Base-by-base conservation (phyloP, 2,797 vertebrate species). In the Oryzias dopingdopingensis region DNA sequence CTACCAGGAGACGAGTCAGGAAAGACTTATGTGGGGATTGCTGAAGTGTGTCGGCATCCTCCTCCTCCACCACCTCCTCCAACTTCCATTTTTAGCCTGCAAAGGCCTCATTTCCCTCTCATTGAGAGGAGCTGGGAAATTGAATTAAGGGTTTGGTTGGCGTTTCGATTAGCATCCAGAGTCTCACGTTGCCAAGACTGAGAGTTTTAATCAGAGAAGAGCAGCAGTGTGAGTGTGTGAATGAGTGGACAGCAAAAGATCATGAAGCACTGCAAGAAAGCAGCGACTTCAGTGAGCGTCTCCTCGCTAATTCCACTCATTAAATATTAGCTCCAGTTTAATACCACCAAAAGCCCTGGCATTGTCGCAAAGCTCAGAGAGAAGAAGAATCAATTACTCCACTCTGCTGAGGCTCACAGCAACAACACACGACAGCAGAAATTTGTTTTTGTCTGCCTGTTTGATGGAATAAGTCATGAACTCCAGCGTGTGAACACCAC, bases 121-220 rank as follows among this genome's bases (percentile, higher is more conserved):
- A 82, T 81, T 83, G 82, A 86, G 81, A 85, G 67, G 80, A 86
- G 74, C 78, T 70, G 53, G 68, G 74, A 89, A 89, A 91, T 89
- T 82, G 75, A 91, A 90, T 90, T 89, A 88, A 82, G 83, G 77
- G 82, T 89, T 82, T 88, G 57, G 71, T 81, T 88, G 83, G 85
- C 74, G 63, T 85, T 91, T 86, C 71, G 74, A 90, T 91, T 89
- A 89, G 78, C 84, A 77, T 86, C 84, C 79, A 49, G 47, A 59
- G 57, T 66, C 77, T 82, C 65, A 62, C 77, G 86, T 79, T 79
- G 80, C 73, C 73, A 69, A 77, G 71, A 77, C 78, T 67, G 59
- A 76, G 76, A 78, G 64, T 85, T 81, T 88, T 90, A 86, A 88
- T 88, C 83, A 83, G 66, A 70, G 32, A 55, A 66, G 56, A 62